Evolutionary conservation across 2,797 vertebrate genomes (phyloP).

Genomic region (Labroides dimidiatus): DNA sequence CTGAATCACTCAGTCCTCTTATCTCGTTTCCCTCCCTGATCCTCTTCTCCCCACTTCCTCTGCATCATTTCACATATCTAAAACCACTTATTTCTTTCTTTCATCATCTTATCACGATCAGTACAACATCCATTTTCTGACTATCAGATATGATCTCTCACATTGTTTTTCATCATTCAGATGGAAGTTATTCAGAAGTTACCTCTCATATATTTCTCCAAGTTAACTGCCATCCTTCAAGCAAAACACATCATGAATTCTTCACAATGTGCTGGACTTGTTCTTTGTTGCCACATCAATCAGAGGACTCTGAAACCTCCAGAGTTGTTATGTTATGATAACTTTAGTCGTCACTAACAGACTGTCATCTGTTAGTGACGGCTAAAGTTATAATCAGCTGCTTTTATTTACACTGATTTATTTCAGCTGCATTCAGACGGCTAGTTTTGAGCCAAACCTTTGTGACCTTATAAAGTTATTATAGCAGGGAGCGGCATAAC

Average conservation of each 20-base stretch:
- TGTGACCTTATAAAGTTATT: too few relatives aligned
- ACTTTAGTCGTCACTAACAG: background rate
- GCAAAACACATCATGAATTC: slow-evolving; percentile 1
- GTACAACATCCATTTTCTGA: slow-evolving; percentile 25
- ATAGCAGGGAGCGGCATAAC: too few relatives aligned
- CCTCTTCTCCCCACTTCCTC: background rate
- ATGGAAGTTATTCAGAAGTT: slow-evolving; percentile 31
- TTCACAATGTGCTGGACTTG: background rate
- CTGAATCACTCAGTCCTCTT: slow-evolving; percentile 26
- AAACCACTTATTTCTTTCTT: slow-evolving; percentile 30
- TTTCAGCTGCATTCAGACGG: too few relatives aligned
- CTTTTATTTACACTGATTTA: too few relatives aligned
- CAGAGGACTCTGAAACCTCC: background rate
- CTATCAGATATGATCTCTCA: slow-evolving; percentile 33
- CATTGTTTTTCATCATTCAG: slow-evolving; percentile 47
- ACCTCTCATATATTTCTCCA: slow-evolving; percentile 21
- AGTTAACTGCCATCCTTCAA: slow-evolving; percentile 5
- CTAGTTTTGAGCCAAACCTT: too few relatives aligned
- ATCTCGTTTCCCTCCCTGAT: slow-evolving; percentile 25
- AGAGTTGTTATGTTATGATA: background rate
- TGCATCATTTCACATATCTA: slow-evolving; percentile 13
- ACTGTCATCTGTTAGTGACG: too few relatives aligned
- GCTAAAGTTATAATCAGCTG: too few relatives aligned
- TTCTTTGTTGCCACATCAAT: background rate
- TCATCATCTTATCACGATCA: slow-evolving; percentile 31